Base-by-base conservation (phyloP, 92 coral and sea anemone species). In the Umimayanthus kanabou region DNA sequence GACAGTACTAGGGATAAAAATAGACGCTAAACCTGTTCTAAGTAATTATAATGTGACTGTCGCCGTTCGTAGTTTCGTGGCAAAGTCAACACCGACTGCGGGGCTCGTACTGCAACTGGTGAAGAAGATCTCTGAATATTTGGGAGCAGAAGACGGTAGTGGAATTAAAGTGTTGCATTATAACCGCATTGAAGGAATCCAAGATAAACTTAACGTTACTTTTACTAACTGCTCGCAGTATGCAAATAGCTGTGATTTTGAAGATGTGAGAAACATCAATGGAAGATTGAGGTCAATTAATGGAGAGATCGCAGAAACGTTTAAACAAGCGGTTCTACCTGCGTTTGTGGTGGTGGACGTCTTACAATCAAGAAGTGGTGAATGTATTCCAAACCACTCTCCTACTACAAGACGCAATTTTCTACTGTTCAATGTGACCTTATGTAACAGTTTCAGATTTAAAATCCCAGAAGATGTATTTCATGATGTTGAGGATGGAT, bases 401-500 rank as follows among this genome's bases (percentile, higher is more conserved):
- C 91, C 91, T 22, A 73, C 65, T 49, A 43, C 87, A 61, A 50
- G 69, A 22, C 39, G 69, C 26, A 40, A 72, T 42, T 73, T 83
- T 50, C 20, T 70, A 16, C 7, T 10, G 57, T 80, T 89, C 13
- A 89, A 89, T 74, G 82, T 84, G 4, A 70, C 71, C 50, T 50
- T 75, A 40, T 84, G 87, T 58, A 69, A 28, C 16, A 55, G 39
- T 2, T 76, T 89, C n/a, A 73, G 79, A 84, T 84, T 89, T 53
- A 80, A 75, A 70, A 45, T 89, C 33, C 85, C 88, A 26, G 79
- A 84, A 23, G 81, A 73, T 43, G 73, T 84, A 75, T 89, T 89
- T 49, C 77, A 53, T 47, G 91, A 89, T 61, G 20, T 28, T 8
- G 91, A 89, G 40, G 88, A 89, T 75, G 91, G 90, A 22, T 72